Evolutionary conservation across 2,888 invertebrate species (phyloP).

Genomic region (Tenthredo livida): DNA sequence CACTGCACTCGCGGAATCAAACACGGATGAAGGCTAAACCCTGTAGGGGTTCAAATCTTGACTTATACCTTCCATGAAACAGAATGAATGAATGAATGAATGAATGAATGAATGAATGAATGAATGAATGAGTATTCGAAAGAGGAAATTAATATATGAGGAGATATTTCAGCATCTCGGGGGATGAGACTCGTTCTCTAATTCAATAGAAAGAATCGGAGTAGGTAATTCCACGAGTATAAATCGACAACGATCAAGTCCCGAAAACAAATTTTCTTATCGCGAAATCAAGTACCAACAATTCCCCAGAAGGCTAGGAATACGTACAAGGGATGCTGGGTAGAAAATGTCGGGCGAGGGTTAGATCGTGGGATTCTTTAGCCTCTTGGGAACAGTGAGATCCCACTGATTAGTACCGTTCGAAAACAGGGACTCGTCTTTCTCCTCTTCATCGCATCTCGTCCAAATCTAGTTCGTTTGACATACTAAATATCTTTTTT

Average conservation of each 20-base stretch:
- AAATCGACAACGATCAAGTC: slow-evolving; percentile 30
- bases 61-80: neutral
- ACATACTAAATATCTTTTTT: neutral
- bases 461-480: neutral
- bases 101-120: neutral
- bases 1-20: neutral
- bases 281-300: slow-evolving; percentile 8
- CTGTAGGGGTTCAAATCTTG: neutral
- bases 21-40: neutral
- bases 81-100: neutral
- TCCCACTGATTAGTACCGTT: slow-evolving; percentile 37
- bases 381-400: slow-evolving; percentile 24
- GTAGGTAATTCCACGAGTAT: slow-evolving; percentile 37
- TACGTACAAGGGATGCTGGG: neutral
- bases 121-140: neutral
- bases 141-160: too few relatives aligned
- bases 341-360: neutral
- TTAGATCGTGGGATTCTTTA: slow-evolving; percentile 20
- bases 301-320: neutral
- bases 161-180: too few relatives aligned
- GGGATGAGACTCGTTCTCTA: neutral
- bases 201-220: neutral
- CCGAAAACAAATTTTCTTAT: slow-evolving; percentile 22
- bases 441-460: neutral
- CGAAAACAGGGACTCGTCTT: neutral